Evolutionary conservation across 2,888 invertebrate species (phyloP).

Genomic region (Ephialtes manifestator): DNA sequence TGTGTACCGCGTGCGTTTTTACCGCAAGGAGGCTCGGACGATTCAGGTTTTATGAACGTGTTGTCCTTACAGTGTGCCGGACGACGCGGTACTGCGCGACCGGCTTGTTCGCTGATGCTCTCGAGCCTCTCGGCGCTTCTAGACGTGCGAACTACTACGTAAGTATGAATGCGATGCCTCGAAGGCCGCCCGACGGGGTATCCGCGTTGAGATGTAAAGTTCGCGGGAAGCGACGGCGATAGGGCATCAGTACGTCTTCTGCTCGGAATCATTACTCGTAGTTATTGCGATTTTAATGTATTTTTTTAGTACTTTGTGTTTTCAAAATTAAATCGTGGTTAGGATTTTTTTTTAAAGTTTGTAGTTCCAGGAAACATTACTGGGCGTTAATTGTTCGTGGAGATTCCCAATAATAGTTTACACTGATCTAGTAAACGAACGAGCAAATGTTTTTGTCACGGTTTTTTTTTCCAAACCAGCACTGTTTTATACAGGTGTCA

Average conservation of each 20-base stretch:
- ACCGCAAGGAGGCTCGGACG: neutral
- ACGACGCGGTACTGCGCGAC: constrained; percentile 62
- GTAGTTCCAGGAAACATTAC: no score
- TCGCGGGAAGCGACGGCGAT: neutral
- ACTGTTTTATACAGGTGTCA: neutral
- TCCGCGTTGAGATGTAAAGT: neutral
- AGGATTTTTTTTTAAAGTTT: neutral
- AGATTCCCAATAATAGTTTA: neutral
- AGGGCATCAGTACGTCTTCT: neutral
- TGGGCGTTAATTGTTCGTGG: no score
- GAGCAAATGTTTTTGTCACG: neutral
- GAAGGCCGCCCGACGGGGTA: constrained; percentile 48
- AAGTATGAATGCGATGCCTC: constrained; percentile 10
- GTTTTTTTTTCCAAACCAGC: neutral
- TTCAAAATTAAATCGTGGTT: neutral
- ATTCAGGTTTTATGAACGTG: neutral
- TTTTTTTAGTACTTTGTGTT: neutral
- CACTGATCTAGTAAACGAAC: neutral
- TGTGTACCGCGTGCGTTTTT: neutral
- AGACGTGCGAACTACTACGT: constrained; percentile 24
- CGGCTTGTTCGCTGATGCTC: constrained; percentile 57
- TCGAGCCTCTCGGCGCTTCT: constrained; percentile 25
- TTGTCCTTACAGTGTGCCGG: constrained; percentile 58
- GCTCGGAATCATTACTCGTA: neutral
- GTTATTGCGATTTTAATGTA: neutral